Conservation (phyloP, 2,888 invertebrate species). For the Ochropacha duplaris region DNA sequence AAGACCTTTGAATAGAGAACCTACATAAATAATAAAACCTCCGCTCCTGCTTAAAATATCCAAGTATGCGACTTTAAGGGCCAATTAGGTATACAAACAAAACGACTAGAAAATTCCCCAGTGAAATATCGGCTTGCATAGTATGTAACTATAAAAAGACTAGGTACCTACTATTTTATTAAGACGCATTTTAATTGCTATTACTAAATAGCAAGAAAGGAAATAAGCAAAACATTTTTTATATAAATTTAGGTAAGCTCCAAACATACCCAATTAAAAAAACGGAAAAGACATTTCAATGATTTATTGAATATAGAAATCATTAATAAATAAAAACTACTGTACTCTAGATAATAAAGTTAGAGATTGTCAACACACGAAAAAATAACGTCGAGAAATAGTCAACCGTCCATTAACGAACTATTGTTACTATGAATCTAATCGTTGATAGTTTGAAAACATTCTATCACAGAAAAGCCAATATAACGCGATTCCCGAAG, state of each 20-base stretch:
- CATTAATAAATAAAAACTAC: too few relatives aligned
- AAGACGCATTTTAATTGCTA: too few relatives aligned
- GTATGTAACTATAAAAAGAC: too few relatives aligned
- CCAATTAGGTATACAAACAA: neutral
- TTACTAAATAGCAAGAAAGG: too few relatives aligned
- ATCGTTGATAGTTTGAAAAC: neutral
- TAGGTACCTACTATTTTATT: too few relatives aligned
- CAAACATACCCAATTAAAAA: too few relatives aligned
- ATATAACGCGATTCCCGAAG: conserved; percentile 18
- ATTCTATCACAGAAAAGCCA: conserved; percentile 1
- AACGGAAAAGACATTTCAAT: too few relatives aligned
- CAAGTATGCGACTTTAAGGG: neutral
- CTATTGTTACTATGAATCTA: neutral
- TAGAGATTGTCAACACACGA: neutral
- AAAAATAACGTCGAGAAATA: neutral
- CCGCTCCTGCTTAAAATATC: neutral
- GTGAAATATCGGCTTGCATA: neutral
- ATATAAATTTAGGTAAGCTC: too few relatives aligned
- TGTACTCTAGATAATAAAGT: neutral
- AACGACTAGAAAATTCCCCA: neutral
- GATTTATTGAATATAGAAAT: too few relatives aligned
- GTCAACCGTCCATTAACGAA: neutral
- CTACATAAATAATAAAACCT: neutral
- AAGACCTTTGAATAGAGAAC: neutral
- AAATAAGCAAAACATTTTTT: too few relatives aligned